Percentiles rank a stretch among this genome's conserved stretches.
Evolutionary conservation across 2,888 invertebrate species (phyloP).

Genomic region (Portevinia maculata): DNA sequence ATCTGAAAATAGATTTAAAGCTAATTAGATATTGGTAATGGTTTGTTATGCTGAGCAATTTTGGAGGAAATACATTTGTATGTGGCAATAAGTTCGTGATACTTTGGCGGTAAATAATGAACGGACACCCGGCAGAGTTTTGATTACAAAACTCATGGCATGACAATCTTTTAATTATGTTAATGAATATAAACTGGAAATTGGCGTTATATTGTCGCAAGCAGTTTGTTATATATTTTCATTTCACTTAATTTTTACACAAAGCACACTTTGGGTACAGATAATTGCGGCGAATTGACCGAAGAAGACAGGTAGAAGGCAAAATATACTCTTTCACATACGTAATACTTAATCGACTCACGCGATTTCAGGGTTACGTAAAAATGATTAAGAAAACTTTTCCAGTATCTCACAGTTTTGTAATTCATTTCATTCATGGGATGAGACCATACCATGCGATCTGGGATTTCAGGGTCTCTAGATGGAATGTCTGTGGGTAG

Average conservation of each 20-base stretch:
- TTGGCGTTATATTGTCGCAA: slow-evolving; percentile 55
- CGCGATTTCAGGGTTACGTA: slow-evolving; percentile 21
- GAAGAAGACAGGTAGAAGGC: slow-evolving; percentile 21
- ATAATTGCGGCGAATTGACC: slow-evolving; percentile 63
- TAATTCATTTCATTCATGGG: no score
- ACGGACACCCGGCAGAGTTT: slow-evolving; percentile 8
- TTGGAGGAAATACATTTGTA: slow-evolving; percentile 38
- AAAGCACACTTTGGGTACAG: slow-evolving; percentile 60
- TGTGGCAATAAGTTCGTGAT: slow-evolving; percentile 34
- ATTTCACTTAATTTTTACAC: slow-evolving; percentile 47
- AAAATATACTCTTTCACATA: slow-evolving; percentile 35
- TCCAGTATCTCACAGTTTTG: neutral
- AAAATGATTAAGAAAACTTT: slow-evolving; percentile 7
- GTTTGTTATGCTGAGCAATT: neutral
- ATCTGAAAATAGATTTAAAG: slow-evolving; percentile 77
- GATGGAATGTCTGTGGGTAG: no score
- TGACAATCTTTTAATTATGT: no score
- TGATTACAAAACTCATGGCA: slow-evolving; percentile 40
- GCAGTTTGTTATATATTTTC: slow-evolving; percentile 57
- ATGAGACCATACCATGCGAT: no score
- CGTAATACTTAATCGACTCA: slow-evolving; percentile 60
- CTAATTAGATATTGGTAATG: neutral
- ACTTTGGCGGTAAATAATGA: slow-evolving; percentile 7
- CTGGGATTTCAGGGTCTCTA: no score
- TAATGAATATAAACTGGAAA: slow-evolving; percentile 48